Base-by-base conservation (phyloP, 2,113 vertebrate genomes). In the Tringa solitaria region DNA sequence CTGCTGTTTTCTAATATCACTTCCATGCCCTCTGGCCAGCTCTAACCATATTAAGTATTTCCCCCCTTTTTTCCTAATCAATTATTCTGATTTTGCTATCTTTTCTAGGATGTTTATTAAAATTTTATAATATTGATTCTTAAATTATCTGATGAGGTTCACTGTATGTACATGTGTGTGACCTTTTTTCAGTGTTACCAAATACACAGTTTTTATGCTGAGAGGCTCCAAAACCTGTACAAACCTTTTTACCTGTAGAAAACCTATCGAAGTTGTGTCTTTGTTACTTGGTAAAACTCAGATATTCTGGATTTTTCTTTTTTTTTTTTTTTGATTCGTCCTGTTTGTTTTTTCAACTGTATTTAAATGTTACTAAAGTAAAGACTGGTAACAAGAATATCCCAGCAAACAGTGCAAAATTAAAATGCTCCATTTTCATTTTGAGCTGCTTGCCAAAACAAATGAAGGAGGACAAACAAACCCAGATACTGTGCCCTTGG, bases 401-500 rank as follows among this genome's bases (percentile, higher is more conserved):
- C 41, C 39, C 21, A 84, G 68, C 28, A 70, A 94, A 70, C 45
- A 54, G 28, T 32, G 23, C 23, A 59, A 75, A 37, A 89, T 76
- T 79, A 79, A 95, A 89, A 93, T 46, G 81, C 64, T 56, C 61
- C 50, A 35, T 89, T 93, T 85, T 84, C 74, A 56, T 84, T 87
- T 46, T 30, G 53, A 89, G 70, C 54, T 91, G 70, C 53, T 77
- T 94, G 89, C 84, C 89, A 93, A 91, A 93, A 87, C 87, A 81
- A 94, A 89, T 20, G 28, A 54, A 89, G 53, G 61, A 94, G 33
- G 70, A 89, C 69, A 96, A 96, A 94, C 87, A 95, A 96, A 87
- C 39, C 57, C 41, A 32, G 77, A 48, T 57, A 21, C 27, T 16
- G 48, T 41, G 85, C 78, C 81, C 67, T 90, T 91, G 91, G 63